These are phyloP conservation scores for Notoglanidium macrostoma DNA, from an alignment of 2,797 vertebrate species.

Conservation along the genomic window DNA sequence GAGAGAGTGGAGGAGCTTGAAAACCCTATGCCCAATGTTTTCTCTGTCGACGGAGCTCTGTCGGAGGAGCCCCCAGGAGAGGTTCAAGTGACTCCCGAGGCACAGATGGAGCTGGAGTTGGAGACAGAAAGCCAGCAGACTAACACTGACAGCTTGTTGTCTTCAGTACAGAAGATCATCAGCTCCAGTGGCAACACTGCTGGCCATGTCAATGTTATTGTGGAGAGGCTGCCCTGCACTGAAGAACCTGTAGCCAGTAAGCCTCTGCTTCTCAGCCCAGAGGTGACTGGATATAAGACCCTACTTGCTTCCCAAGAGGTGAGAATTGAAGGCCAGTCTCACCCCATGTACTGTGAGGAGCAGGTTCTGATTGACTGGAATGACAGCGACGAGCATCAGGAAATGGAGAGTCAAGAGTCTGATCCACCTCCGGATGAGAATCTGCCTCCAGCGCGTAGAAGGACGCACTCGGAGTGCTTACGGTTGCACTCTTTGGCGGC, in stretches of 20 bases:
- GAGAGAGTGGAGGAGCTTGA: slow-evolving; percentile 52
- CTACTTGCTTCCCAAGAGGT: slow-evolving; percentile 62
- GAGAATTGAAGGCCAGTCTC: slow-evolving; percentile 45
- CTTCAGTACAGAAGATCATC: slow-evolving; percentile 96
- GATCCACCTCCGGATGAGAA: slow-evolving; percentile 81
- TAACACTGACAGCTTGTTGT: slow-evolving; percentile 85
- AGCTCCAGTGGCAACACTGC: slow-evolving; percentile 86
- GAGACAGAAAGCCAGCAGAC: slow-evolving; percentile 50
- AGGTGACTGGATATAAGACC: slow-evolving; percentile 71
- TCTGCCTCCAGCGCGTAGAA: slow-evolving; percentile 85
- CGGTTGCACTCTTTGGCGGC: slow-evolving; percentile 93
- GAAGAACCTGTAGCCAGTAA: slow-evolving; percentile 81
- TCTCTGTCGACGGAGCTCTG: slow-evolving; percentile 68
- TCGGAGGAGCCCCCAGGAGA: slow-evolving; percentile 74
- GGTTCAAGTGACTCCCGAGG: slow-evolving; percentile 77
- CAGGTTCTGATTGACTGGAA: slow-evolving; percentile 78
- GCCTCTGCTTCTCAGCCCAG: slow-evolving; percentile 79
- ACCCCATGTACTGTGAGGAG: slow-evolving; percentile 44
- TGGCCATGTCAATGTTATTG: slow-evolving; percentile 94
- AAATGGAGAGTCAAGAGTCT: slow-evolving; percentile 37
- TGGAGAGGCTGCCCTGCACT: slow-evolving; percentile 91
- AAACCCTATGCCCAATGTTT: slow-evolving; percentile 55
- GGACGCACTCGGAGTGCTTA: slow-evolving; percentile 95
- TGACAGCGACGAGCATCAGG: slow-evolving; percentile 34
- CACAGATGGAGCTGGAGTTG: slow-evolving; percentile 73